Percentiles rank a stretch among this genome's conserved stretches.
These are phyloP conservation scores for Spisula subtruncata DNA, from an alignment of 2,888 invertebrate species.

Conservation along the genomic window DNA sequence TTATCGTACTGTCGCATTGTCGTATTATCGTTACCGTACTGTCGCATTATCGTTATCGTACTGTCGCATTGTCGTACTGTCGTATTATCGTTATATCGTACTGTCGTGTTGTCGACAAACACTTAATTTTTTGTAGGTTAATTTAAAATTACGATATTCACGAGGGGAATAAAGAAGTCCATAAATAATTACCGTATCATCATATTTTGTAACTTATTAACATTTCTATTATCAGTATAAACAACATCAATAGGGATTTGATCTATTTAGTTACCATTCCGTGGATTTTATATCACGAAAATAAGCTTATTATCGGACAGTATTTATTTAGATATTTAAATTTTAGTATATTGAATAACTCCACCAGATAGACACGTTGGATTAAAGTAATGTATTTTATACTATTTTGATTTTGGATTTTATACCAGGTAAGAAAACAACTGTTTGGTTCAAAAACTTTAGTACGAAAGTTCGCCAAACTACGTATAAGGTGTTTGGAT, in stretches of 20 bases:
- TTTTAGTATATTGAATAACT: neutral
- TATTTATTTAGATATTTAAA: neutral
- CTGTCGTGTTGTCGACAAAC: no score
- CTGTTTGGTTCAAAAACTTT: no score
- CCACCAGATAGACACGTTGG: neutral
- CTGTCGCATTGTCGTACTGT: no score
- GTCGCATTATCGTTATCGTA: no score
- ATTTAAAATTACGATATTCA: conserved; percentile 1
- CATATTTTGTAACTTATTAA: no score
- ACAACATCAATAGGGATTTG: neutral
- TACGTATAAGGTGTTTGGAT: no score
- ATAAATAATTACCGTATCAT: neutral
- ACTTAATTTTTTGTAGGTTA: neutral
- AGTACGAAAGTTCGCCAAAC: no score
- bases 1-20: no score
- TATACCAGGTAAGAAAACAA: neutral
- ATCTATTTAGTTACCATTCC: neutral
- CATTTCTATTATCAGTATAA: no score
- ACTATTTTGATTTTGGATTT: neutral
- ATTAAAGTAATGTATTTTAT: neutral
- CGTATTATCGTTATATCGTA: no score
- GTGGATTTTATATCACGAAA: conserved; percentile 18
- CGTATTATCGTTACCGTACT: no score
- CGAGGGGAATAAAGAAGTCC: neutral
- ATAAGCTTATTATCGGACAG: neutral